A percentile compares a stretch with the other conserved stretches of the same genome.
Evolutionary conservation across 2,797 vertebrate genomes (phyloP).

Genomic region (Phrynocephalus forsythii): DNA sequence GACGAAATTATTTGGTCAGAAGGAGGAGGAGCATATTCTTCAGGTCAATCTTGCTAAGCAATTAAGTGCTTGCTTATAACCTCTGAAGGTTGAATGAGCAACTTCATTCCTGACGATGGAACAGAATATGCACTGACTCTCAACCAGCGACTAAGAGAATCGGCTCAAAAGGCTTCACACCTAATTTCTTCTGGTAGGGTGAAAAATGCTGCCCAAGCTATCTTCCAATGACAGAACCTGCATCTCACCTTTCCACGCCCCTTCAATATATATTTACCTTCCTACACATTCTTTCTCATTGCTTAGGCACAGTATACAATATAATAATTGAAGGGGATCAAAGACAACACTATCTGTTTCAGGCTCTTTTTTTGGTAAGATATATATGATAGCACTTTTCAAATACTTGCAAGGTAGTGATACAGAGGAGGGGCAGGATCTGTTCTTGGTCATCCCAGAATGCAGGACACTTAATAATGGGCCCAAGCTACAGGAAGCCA

Average conservation of each 20-base stretch:
- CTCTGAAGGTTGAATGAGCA: conserved; percentile 2
- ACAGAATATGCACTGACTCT: conserved; percentile 6
- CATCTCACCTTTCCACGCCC: neutral
- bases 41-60: conserved; percentile 8
- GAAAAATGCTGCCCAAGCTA: neutral
- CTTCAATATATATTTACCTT: neutral
- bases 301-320: too few species aligned
- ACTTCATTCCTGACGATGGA: conserved; percentile 25
- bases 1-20: neutral
- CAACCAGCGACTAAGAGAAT: conserved; percentile 7
- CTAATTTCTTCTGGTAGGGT: neutral
- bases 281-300: neutral
- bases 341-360: neutral
- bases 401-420: too few species aligned
- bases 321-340: too few species aligned
- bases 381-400: neutral
- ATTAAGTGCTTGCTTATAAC: conserved; percentile 9
- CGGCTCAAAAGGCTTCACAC: neutral
- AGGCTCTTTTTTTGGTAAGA: neutral
- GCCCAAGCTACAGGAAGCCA: too few species aligned
- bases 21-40: neutral
- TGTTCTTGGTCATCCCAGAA: too few species aligned
- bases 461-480: too few species aligned
- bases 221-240: neutral
- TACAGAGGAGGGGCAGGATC: too few species aligned